Evolutionary conservation across 2,797 vertebrate species (phyloP).

Genomic region (Tachyglossus aculeatus): DNA sequence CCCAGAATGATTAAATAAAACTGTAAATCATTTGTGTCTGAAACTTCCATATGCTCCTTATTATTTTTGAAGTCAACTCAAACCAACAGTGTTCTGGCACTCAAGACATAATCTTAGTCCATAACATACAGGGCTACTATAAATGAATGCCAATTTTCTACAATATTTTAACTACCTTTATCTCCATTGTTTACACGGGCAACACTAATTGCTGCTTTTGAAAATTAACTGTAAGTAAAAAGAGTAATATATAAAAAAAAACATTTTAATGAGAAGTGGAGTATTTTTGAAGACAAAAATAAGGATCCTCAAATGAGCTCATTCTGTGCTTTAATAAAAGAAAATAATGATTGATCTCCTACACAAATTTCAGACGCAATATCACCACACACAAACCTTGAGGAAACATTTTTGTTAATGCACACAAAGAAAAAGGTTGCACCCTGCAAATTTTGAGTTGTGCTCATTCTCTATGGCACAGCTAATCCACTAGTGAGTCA

Average conservation of each 20-base stretch:
- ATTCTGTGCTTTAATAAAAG: background rate
- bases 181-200: slow-evolving; percentile 1
- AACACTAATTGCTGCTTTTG: slow-evolving; percentile 22
- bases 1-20: slow-evolving; percentile 35
- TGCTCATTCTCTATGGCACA: too few relatives aligned
- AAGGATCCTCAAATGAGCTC: background rate
- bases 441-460: too few relatives aligned
- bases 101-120: slow-evolving; percentile 6
- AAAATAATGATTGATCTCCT: background rate
- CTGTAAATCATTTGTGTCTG: slow-evolving; percentile 14
- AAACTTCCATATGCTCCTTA: slow-evolving; percentile 39
- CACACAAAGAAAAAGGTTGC: too few relatives aligned
- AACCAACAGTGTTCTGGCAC: slow-evolving; percentile 4
- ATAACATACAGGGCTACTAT: slow-evolving; percentile 17
- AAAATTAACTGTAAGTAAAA: slow-evolving; percentile 4
- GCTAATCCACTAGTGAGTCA: too few relatives aligned
- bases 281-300: background rate
- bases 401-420: background rate
- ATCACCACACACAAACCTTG: background rate
- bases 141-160: slow-evolving; percentile 31
- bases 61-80: slow-evolving; percentile 27
- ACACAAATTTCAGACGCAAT: background rate
- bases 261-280: background rate
- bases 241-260: background rate
- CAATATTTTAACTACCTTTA: slow-evolving; percentile 11